Percentiles rank a stretch among this genome's conserved stretches.
These are phyloP conservation scores for Pelecanoides urinatrix DNA, from an alignment of 2,113 vertebrate genomes.

Conservation along the genomic window DNA sequence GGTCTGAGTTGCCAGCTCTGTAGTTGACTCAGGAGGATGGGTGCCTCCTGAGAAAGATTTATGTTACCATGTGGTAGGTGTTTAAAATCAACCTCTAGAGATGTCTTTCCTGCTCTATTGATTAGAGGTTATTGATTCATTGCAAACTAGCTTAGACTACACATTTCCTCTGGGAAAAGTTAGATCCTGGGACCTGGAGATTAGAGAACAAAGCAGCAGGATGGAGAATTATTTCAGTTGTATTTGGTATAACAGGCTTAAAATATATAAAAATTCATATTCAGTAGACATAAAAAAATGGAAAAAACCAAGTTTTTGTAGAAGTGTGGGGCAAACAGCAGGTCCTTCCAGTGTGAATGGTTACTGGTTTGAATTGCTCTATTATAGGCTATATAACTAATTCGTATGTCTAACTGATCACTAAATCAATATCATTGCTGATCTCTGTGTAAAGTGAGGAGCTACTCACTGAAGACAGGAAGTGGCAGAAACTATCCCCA, in stretches of 20 bases:
- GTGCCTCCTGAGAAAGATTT: not conserved
- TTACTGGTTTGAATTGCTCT: not conserved
- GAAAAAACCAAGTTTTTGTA: not conserved
- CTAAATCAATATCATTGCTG: not conserved
- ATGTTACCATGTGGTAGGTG: not conserved
- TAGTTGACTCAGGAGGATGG: not conserved
- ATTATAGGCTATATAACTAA: not conserved
- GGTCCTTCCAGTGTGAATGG: not conserved
- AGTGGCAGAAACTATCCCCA: not conserved
- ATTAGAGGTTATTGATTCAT: not conserved
- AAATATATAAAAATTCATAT: not conserved
- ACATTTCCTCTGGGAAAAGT: not conserved
- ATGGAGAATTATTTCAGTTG: not conserved
- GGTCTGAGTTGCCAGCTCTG: fast-evolving
- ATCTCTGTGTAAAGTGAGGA: not conserved
- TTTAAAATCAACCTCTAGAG: not conserved
- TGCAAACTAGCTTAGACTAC: not conserved
- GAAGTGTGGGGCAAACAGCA: not conserved
- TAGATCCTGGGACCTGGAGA: not conserved
- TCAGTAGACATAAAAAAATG: not conserved
- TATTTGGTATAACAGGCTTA: not conserved
- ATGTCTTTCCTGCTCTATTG: not conserved
- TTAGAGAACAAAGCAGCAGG: not conserved
- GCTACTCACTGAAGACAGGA: not conserved
- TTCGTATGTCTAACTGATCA: not conserved